A percentile compares a stretch with the other conserved stretches of the same genome.
Evolutionary conservation across 2,888 invertebrate genomes (phyloP).

Genomic region (Stegana nigrithorax): DNA sequence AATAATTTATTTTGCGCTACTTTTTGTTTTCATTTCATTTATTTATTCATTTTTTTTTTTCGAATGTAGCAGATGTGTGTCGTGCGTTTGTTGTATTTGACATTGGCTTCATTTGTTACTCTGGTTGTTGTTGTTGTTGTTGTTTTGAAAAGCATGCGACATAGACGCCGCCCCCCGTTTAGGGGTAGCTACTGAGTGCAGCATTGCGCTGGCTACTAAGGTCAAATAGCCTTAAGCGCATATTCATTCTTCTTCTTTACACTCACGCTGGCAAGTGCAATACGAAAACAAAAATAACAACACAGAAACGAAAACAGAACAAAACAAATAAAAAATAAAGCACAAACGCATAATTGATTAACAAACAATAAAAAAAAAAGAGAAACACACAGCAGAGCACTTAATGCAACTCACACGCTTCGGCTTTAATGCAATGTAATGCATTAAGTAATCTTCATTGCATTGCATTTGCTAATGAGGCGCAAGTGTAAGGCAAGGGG

Average conservation of each 20-base stretch:
- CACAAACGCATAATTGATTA: constrained; percentile 2
- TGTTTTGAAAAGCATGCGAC: too few relatives aligned
- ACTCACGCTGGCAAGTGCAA: too few relatives aligned
- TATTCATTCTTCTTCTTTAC: too few relatives aligned
- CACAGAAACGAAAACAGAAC: too few relatives aligned
- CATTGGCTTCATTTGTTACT: constrained; percentile 11
- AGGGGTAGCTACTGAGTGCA: not conserved
- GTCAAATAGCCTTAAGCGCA: not conserved
- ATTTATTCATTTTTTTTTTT: not conserved
- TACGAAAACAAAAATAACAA: too few relatives aligned
- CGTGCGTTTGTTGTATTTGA: constrained; percentile 7
- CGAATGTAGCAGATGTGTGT: not conserved
- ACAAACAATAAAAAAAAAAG: not conserved
- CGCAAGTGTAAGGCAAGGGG: too few relatives aligned
- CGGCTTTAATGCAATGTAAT: not conserved
- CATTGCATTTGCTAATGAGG: constrained; percentile 3
- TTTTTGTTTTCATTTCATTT: not conserved
- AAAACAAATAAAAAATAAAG: not conserved
- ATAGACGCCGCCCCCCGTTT: too few relatives aligned
- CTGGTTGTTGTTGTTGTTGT: not conserved
- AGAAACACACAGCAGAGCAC: not conserved
- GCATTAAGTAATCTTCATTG: not conserved
- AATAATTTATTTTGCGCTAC: not conserved
- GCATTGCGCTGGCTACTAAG: not conserved
- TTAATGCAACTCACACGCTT: not conserved